Evolutionary conservation across 2,888 invertebrate genomes (phyloP), one percentile per base, ranked within the genome.

Genomic region (Stenolophus ochropezus): DNA sequence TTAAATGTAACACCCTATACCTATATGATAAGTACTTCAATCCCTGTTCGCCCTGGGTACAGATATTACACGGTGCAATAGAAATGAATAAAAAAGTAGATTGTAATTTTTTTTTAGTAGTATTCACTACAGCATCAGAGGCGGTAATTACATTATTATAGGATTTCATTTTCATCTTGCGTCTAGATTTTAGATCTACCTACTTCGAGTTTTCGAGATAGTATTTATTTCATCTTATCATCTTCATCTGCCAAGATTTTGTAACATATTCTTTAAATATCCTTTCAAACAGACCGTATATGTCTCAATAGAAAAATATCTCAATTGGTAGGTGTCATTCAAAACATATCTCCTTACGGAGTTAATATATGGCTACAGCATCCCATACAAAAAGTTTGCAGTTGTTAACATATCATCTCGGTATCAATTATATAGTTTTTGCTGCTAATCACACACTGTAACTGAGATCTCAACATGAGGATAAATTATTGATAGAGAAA

Each of bases 381-480:
- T 25, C 11, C 14, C 11, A 61, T 4, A 61, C 61, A 61, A 61
- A 61, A 61, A 61, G 61, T 61, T 25, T 11, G 25, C 61, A 61
- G 61, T 61, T 58, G 58, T 23, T 61, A 25, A 61, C 25, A 25
- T 61, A 61, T 25, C 56, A 61, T 23, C 23, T 14, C n/a, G 25
- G 11, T 61, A 61, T 61, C 61, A 61, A 61, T 25, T 61, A 61
- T 61, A 25, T 61, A 61, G 61, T 61, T 61, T 61, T 61, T 61
- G 61, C 61, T 61, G 11, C 61, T 56, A 56, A 56, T 56, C 20
- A 56, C 8, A 56, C 56, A 18, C 56, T 18, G 61, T 25, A 61
- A 25, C 61, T 25, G 21, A n/a, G 61, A 61, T 61, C 25, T 56
- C 23, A 23, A 61, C 14, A 23, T 23, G 61, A 42, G 8, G 11